Conservation (phyloP, 2,113 vertebrate species). For the Leptocoma aspasia region DNA sequence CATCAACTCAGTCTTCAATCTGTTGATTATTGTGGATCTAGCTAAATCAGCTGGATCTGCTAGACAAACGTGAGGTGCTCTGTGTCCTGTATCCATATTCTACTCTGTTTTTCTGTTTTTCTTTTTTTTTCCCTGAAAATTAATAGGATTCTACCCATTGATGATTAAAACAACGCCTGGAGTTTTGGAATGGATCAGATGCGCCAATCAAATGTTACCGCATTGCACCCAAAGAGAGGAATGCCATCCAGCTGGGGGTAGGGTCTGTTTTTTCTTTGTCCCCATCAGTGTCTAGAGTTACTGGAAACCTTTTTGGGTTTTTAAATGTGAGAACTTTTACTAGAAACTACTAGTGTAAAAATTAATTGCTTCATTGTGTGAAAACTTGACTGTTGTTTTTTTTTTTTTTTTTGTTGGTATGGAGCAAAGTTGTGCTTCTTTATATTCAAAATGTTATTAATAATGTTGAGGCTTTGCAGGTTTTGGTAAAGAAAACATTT, state of each 20-base stretch:
- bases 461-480: neutral
- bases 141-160: conserved; percentile 53
- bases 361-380: neutral
- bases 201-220: conserved; percentile 37
- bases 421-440: neutral
- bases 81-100: conserved; percentile 28
- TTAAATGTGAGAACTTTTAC: neutral
- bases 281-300: neutral
- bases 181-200: conserved; percentile 62
- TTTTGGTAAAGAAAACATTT: conserved; percentile 28
- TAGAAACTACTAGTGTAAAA: neutral
- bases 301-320: neutral
- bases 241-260: conserved; percentile 62
- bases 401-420: neutral
- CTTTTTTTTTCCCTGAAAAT: neutral
- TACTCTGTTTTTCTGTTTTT: conserved; percentile 46
- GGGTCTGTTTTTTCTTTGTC: conserved; percentile 36
- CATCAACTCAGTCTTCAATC: neutral
- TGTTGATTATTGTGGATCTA: neutral
- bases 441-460: neutral
- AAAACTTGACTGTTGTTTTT: neutral
- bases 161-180: conserved; percentile 37
- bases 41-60: neutral
- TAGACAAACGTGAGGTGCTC: neutral
- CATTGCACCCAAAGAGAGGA: conserved; percentile 57